phyloP scores from a whole-genome alignment of 2,888 invertebrate genomes.

The Bombyx huttoni region DNA sequence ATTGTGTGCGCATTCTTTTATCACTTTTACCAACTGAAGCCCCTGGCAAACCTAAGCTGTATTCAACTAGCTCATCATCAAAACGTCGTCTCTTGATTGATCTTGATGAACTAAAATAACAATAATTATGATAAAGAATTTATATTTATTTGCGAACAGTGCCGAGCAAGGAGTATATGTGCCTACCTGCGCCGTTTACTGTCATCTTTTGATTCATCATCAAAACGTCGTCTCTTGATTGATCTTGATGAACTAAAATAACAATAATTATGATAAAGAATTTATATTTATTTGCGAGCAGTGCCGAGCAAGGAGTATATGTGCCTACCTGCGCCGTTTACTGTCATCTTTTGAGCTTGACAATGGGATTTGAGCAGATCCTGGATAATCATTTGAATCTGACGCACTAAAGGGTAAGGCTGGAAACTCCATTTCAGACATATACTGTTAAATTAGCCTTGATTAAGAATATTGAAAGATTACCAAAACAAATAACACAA shows the following conservation, averaged over 20 bases:
- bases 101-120: conserved; percentile 83
- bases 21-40: conserved; percentile 60
- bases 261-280: too few species aligned
- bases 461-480: too few species aligned
- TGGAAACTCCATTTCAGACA: conserved; percentile 43
- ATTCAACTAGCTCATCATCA: conserved; percentile 97
- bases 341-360: conserved; percentile 51
- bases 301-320: too few species aligned
- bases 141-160: too few species aligned
- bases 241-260: conserved; percentile 89
- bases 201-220: conserved; percentile 67
- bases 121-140: too few species aligned
- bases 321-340: conserved; percentile 57
- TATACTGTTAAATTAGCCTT: not conserved
- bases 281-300: too few species aligned
- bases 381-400: conserved; percentile 56
- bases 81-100: conserved; percentile 96
- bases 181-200: not conserved
- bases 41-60: conserved; percentile 80
- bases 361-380: conserved; percentile 35
- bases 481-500: too few species aligned
- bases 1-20: conserved; percentile 60
- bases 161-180: not conserved
- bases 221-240: conserved; percentile 95
- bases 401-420: conserved; percentile 52